Evolutionary conservation across 1,140 invertebrate species (phyloP).

Genomic region (Rhagoletis zephyria): DNA sequence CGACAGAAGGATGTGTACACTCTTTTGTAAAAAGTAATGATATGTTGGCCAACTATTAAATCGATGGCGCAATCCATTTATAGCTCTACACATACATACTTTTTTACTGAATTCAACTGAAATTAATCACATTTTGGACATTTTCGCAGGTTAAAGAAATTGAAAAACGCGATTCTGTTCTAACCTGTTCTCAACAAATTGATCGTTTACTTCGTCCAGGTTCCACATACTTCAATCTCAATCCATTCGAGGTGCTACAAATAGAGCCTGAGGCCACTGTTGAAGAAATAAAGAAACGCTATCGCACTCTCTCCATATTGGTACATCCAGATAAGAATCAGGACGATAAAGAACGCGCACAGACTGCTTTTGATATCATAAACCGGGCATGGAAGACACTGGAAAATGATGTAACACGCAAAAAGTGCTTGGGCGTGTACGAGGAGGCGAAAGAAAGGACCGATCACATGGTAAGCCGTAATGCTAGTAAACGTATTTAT

Average conservation of each 20-base stretch:
- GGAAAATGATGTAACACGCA: slow-evolving; percentile 94
- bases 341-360: slow-evolving; percentile 94
- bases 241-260: slow-evolving; percentile 96
- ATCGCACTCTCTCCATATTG: slow-evolving; percentile 94
- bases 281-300: slow-evolving; percentile 97
- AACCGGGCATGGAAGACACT: slow-evolving; percentile 97
- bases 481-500: background rate
- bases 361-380: slow-evolving; percentile 94
- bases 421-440: slow-evolving; percentile 96
- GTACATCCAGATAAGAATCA: slow-evolving; percentile 89
- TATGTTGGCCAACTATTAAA: background rate
- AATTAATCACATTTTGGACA: slow-evolving; percentile 56
- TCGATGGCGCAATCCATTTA: background rate
- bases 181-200: slow-evolving; percentile 96
- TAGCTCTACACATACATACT: slow-evolving; percentile 11
- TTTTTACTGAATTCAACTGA: slow-evolving; percentile 43
- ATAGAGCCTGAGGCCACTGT: slow-evolving; percentile 90
- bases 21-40: slow-evolving; percentile 10
- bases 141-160: slow-evolving; percentile 74
- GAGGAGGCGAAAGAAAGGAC: slow-evolving; percentile 96
- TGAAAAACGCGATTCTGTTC: slow-evolving; percentile 74
- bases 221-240: slow-evolving; percentile 96
- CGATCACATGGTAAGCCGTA: slow-evolving; percentile 86
- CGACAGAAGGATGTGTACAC: background rate
- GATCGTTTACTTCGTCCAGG: slow-evolving; percentile 92